phyloP scores from a whole-genome alignment of 2,113 vertebrate species.

The Theristicus caerulescens region DNA sequence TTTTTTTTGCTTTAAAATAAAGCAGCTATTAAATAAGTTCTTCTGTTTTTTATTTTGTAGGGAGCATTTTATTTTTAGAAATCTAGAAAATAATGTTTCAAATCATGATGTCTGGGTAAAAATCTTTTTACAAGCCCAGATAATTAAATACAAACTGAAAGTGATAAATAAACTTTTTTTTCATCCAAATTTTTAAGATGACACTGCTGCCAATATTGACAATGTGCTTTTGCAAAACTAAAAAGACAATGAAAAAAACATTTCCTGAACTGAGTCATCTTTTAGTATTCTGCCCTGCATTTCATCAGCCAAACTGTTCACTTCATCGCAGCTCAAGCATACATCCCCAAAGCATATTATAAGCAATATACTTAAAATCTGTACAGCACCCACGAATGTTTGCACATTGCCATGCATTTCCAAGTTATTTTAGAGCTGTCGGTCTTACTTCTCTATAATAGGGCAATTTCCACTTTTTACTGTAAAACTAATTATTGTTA shows the following conservation, averaged over 20 bases:
- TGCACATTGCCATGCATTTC: background rate
- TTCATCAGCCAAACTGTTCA: background rate
- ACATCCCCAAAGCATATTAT: background rate
- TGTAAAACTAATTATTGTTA: background rate
- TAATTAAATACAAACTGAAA: background rate
- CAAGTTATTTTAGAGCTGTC: background rate
- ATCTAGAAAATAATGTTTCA: background rate
- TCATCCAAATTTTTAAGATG: background rate
- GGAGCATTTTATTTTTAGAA: background rate
- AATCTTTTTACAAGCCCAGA: background rate
- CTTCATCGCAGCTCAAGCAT: background rate
- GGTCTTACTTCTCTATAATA: background rate
- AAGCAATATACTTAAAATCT: background rate
- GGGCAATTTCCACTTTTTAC: background rate
- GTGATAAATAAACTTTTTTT: background rate
- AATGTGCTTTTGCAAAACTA: background rate
- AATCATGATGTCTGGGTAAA: background rate
- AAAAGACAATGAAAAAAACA: background rate
- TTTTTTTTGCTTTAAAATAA: background rate
- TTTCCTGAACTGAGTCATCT: background rate
- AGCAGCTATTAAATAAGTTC: background rate
- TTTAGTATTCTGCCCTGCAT: background rate
- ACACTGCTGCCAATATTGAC: background rate
- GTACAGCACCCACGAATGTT: background rate
- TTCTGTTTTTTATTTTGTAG: background rate